These are phyloP conservation scores for Neomorphus geoffroyi DNA, from an alignment of 2,797 vertebrate genomes.

Conservation along the genomic window DNA sequence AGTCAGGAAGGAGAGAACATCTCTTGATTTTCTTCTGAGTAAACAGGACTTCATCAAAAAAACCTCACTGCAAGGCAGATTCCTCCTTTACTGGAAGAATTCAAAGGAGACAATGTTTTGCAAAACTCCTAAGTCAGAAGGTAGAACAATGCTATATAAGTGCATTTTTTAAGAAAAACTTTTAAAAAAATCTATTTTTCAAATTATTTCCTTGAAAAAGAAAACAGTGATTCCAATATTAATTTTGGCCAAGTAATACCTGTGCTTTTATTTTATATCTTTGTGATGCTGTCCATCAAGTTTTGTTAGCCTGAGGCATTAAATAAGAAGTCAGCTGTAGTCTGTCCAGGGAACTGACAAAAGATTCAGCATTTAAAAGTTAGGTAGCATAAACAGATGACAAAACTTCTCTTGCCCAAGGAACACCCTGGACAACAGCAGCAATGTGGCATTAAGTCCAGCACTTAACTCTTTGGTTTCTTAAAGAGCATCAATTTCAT, in stretches of 20 bases:
- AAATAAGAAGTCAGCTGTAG: neutral
- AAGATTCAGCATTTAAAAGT: neutral
- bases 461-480: neutral
- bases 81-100: neutral
- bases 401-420: neutral
- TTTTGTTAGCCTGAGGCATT: neutral
- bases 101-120: neutral
- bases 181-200: neutral
- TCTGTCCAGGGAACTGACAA: neutral
- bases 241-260: neutral
- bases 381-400: neutral
- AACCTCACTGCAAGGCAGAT: neutral
- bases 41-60: neutral
- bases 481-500: neutral
- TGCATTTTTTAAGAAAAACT: neutral
- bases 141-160: neutral
- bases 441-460: neutral
- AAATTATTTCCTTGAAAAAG: neutral
- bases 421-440: neutral
- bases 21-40: neutral
- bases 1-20: neutral
- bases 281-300: neutral
- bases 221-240: rapidly evolving
- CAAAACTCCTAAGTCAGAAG: neutral
- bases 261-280: neutral